Conservation (phyloP, 2,797 vertebrate species). For the Cirrhinus mrigala region DNA sequence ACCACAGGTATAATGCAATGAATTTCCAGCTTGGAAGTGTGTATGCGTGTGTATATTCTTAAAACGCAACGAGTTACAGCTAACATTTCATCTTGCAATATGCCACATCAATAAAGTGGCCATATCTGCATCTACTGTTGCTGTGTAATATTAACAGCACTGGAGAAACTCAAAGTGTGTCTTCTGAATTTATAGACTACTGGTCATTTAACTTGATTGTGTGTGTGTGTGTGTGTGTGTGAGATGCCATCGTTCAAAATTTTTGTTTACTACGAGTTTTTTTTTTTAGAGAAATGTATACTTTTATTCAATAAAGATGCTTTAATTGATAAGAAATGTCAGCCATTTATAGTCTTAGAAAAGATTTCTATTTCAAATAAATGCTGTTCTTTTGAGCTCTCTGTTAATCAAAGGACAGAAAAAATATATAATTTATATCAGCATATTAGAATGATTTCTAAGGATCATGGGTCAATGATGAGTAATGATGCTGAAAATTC, state of each 20-base stretch:
- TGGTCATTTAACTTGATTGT: not conserved
- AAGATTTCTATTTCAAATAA: not conserved
- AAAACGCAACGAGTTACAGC: not conserved
- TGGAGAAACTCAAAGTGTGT: not conserved
- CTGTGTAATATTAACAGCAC: not conserved
- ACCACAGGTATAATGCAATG: conserved; percentile 82
- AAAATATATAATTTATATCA: not conserved
- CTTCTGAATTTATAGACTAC: no score
- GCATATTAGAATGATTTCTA: not conserved
- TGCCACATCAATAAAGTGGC: not conserved
- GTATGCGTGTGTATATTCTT: not conserved
- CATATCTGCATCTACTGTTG: not conserved
- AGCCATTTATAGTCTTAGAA: not conserved
- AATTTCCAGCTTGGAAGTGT: not conserved
- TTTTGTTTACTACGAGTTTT: not conserved
- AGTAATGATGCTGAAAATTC: not conserved
- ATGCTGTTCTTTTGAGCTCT: not conserved
- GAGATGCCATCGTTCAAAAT: not conserved
- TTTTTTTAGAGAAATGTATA: not conserved
- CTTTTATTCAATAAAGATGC: not conserved
- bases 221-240: not conserved
- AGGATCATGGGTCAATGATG: not conserved
- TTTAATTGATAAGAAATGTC: not conserved
- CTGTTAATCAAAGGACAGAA: no score
- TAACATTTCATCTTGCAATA: not conserved